phyloP scores from a whole-genome alignment of 1,140 invertebrate genomes.

The Steinernema feltiae region DNA sequence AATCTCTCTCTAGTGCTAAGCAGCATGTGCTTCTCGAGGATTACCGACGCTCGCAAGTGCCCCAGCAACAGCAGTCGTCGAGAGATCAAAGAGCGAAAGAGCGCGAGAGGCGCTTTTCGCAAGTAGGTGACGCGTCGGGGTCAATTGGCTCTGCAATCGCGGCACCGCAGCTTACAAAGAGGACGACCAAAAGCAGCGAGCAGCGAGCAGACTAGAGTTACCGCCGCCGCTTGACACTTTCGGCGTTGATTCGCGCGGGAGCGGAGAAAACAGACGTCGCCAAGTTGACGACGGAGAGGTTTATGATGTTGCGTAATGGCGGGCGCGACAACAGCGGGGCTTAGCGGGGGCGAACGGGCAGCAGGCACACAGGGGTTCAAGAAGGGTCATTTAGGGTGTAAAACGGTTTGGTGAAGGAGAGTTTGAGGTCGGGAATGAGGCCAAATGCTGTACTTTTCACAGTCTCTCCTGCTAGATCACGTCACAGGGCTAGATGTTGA shows the following conservation, averaged over 20 bases:
- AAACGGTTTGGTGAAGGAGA: background rate
- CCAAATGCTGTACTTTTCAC: no score
- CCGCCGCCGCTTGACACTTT: slow-evolving; percentile 1
- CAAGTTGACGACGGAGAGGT: background rate
- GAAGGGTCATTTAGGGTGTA: background rate
- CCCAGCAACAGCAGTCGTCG: background rate
- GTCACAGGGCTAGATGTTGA: no score
- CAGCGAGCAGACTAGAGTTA: background rate
- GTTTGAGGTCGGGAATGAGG: no score
- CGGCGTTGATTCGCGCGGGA: background rate
- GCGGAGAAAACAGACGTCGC: background rate
- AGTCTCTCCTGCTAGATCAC: no score
- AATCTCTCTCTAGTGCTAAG: no score
- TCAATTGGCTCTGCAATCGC: no score
- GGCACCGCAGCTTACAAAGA: background rate
- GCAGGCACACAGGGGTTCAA: background rate
- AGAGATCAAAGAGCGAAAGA: background rate
- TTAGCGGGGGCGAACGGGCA: no score
- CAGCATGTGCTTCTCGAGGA: no score
- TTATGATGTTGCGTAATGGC: slow-evolving; percentile 2
- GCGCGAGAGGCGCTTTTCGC: background rate
- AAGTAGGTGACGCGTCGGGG: background rate
- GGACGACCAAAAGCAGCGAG: background rate
- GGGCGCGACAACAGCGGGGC: background rate
- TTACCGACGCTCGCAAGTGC: no score